Percentiles rank a stretch among this genome's conserved stretches.
phyloP scores from a whole-genome alignment of 2,113 vertebrate species.

The Geococcyx californianus region DNA sequence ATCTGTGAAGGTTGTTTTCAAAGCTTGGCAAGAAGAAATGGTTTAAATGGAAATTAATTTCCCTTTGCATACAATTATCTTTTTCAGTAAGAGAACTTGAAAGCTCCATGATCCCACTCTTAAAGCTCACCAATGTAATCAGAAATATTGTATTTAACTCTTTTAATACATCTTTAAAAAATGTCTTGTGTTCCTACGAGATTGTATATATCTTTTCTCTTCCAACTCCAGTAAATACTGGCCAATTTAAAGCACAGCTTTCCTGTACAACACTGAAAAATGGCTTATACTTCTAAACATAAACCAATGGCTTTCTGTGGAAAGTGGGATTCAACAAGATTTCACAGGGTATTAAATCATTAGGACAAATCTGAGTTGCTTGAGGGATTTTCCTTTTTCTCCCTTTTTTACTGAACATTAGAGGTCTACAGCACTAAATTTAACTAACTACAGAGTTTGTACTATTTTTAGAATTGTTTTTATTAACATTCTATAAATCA shows the following conservation, averaged over 20 bases:
- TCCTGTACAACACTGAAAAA: background rate
- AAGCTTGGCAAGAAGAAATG: background rate
- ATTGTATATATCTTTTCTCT: background rate
- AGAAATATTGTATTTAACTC: background rate
- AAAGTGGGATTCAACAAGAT: background rate
- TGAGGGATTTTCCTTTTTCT: background rate
- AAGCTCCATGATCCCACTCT: background rate
- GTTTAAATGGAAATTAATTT: background rate
- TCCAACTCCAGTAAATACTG: background rate
- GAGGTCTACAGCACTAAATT: background rate
- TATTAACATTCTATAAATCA: background rate
- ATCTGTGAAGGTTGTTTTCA: background rate
- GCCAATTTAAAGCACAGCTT: background rate
- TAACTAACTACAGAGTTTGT: background rate
- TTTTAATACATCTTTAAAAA: background rate
- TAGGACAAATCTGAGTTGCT: background rate
- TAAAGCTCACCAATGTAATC: background rate
- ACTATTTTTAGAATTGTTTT: background rate
- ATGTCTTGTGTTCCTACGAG: background rate
- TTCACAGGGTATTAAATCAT: background rate
- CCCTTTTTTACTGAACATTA: background rate
- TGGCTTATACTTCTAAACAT: background rate
- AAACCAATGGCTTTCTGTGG: background rate
- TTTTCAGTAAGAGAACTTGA: background rate
- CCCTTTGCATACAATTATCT: background rate